These are phyloP conservation scores for Mechanitis messenoides DNA, from an alignment of 2,888 invertebrate species.

Conservation along the genomic window DNA sequence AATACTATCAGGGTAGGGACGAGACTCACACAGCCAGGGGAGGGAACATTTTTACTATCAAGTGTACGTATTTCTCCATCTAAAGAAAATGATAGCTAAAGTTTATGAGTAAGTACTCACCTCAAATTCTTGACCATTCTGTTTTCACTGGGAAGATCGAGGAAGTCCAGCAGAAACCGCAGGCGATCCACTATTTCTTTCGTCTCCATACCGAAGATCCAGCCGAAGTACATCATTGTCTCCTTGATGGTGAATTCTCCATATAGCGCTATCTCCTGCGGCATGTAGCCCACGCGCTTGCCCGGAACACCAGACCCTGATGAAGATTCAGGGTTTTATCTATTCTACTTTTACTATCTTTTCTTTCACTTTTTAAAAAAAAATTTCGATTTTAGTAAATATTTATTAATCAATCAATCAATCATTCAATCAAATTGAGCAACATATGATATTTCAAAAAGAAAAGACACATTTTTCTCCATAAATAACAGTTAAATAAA, in stretches of 20 bases:
- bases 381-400: too few species aligned
- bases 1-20: too few species aligned
- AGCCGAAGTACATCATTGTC: conserved; percentile 97
- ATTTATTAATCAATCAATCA: too few species aligned
- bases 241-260: conserved; percentile 96
- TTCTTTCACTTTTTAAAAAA: too few species aligned
- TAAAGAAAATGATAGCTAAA: background rate
- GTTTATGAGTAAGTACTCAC: conserved; percentile 38
- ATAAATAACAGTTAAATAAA: too few species aligned
- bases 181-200: conserved; percentile 87
- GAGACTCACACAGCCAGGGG: too few species aligned
- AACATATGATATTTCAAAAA: too few species aligned
- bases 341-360: too few species aligned
- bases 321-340: background rate
- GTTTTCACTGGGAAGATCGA: conserved; percentile 91
- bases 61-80: background rate
- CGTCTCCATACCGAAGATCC: conserved; percentile 95
- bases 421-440: too few species aligned
- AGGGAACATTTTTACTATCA: conserved; percentile 8
- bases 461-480: too few species aligned
- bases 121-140: conserved; percentile 78
- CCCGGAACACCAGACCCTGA: conserved; percentile 92
- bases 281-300: conserved; percentile 97
- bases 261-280: conserved; percentile 93
- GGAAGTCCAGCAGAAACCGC: conserved; percentile 90